Evolutionary conservation across 1,140 invertebrate species (phyloP), one percentile per base, ranked within the genome.

Genomic region (Macrosteles quadrilineatus): DNA sequence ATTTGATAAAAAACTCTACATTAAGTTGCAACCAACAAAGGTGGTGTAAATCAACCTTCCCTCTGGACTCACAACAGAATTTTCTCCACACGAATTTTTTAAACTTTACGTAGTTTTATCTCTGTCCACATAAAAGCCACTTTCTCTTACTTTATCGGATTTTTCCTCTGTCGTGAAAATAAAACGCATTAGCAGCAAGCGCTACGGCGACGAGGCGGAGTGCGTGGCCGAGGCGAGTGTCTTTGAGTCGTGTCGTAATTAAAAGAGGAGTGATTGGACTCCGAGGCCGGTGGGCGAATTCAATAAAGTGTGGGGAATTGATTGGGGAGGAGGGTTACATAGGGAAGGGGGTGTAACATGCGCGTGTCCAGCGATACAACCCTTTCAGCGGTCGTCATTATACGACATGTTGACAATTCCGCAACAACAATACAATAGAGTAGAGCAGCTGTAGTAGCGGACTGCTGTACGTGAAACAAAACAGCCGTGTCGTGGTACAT

Each of bases 211-310:
- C n/a, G n/a, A n/a, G 55, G 14, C 47, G 14, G 47, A n/a, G 47
- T 3, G 14, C 23, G 11, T 53, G 9, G 11, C 55, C 55, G 55
- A 59, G 55, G 21, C 55, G 55, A 25, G 55, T 59, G 25, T 59
- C 55, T 59, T 59, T 59, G 55, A 59, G 23, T 59, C 47, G 21
- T 36, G n/a, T n/a, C 55, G 21, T 59, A 59, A 59, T 59, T 59
- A 59, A 59, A 59, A 59, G 55, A 59, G 55, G 55, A 27, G 23
- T 59, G 55, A 59, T 59, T 59, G 55, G 55, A 59, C 55, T 25
- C 55, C 3, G 55, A n/a, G 55, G 55, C 55, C 55, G 55, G 55
- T 25, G 55, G 55, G 55, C 55, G 27, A 30, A 59, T 59, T 59
- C 55, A 59, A 59, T 59, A 59, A 59, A 59, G 23, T 30, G 55